phyloP scores from a whole-genome alignment of 2,888 invertebrate genomes.

The Euphydryas editha region DNA sequence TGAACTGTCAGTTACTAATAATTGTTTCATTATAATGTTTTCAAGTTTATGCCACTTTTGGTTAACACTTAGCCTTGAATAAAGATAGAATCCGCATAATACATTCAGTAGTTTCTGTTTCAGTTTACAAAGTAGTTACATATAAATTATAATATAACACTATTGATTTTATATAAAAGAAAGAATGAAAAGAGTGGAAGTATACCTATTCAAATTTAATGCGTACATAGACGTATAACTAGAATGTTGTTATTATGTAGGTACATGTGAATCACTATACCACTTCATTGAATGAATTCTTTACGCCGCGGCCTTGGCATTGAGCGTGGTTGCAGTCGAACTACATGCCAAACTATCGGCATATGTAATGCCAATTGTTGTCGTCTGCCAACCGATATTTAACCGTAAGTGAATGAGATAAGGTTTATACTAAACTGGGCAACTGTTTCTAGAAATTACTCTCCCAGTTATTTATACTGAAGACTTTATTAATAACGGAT shows the following conservation, averaged over 20 bases:
- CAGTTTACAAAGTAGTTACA: too few species aligned
- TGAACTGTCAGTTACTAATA: too few species aligned
- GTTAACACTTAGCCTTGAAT: too few species aligned
- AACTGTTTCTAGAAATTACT: slow-evolving; percentile 3
- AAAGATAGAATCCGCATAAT: too few species aligned
- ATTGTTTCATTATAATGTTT: too few species aligned
- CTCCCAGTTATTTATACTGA: slow-evolving; percentile 5
- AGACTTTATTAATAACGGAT: not conserved
- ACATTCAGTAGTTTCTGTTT: too few species aligned
- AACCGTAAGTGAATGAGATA: not conserved
- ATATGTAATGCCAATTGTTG: slow-evolving; percentile 10
- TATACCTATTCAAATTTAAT: not conserved
- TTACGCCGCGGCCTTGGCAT: slow-evolving; percentile 33
- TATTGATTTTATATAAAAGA: too few species aligned
- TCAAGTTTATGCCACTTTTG: too few species aligned
- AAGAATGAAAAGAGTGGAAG: too few species aligned
- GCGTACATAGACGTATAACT: not conserved
- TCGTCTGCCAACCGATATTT: not conserved
- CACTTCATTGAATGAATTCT: slow-evolving; percentile 27
- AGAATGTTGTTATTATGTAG: slow-evolving; percentile 5
- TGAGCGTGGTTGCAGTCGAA: slow-evolving; percentile 28
- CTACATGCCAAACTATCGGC: slow-evolving; percentile 29
- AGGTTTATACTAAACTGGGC: not conserved
- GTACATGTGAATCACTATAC: slow-evolving; percentile 11
- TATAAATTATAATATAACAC: too few species aligned